phyloP scores from a whole-genome alignment of 1,140 invertebrate species.

The Drosophila gunungcola region DNA sequence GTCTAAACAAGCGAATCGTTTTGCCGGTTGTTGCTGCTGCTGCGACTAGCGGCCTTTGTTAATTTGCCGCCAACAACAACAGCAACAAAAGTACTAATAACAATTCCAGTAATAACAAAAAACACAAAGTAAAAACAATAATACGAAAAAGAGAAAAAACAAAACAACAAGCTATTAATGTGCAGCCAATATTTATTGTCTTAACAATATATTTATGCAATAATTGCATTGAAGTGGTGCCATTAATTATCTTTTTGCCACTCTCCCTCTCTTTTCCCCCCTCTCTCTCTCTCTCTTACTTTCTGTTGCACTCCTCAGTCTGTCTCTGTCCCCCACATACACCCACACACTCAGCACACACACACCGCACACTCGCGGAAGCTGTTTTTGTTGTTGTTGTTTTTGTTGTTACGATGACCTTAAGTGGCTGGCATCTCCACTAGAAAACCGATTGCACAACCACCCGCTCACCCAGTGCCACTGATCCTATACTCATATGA shows the following conservation, averaged over 20 bases:
- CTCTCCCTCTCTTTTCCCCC: slow-evolving; percentile 10
- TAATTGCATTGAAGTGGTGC: slow-evolving; percentile 78
- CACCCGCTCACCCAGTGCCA: slow-evolving; percentile 10
- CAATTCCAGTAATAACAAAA: slow-evolving; percentile 13
- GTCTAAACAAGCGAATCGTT: slow-evolving; percentile 32
- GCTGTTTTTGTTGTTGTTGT: slow-evolving; percentile 15
- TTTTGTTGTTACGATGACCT: slow-evolving; percentile 36
- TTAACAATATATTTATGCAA: slow-evolving; percentile 80
- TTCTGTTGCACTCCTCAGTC: neutral
- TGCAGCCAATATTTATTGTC: slow-evolving; percentile 74
- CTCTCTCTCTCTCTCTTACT: neutral
- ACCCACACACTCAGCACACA: slow-evolving; percentile 3
- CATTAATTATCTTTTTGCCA: slow-evolving; percentile 77
- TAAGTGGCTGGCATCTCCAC: slow-evolving; percentile 48
- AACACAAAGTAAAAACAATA: slow-evolving; percentile 18
- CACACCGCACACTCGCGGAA: slow-evolving; percentile 35
- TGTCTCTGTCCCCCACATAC: slow-evolving; percentile 8
- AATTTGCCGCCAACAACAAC: slow-evolving; percentile 63
- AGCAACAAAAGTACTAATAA: slow-evolving; percentile 11
- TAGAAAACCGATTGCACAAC: slow-evolving; percentile 46
- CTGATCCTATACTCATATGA: neutral
- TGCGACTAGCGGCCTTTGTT: slow-evolving; percentile 53
- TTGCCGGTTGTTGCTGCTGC: slow-evolving; percentile 19
- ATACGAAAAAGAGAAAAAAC: neutral
- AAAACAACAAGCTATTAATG: slow-evolving; percentile 43